These are phyloP conservation scores for Erethizon dorsatum DNA, from an alignment of 2,797 vertebrate species.

Conservation along the genomic window DNA sequence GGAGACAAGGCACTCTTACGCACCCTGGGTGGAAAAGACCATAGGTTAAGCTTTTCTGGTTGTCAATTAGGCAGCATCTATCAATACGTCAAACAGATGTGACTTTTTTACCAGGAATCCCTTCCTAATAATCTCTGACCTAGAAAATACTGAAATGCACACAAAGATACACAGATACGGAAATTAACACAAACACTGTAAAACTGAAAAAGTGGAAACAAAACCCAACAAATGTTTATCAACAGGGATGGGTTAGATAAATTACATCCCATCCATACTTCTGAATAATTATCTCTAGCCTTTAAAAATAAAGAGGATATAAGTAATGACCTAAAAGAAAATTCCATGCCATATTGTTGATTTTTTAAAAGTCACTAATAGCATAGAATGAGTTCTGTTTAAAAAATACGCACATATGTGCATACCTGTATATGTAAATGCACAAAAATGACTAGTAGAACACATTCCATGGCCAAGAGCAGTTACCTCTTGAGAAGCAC, in stretches of 20 bases:
- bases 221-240: background rate
- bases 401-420: background rate
- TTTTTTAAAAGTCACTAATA: background rate
- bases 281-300: background rate
- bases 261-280: background rate
- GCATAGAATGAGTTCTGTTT: background rate
- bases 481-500: background rate
- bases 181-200: background rate
- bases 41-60: background rate
- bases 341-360: background rate
- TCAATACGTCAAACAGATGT: background rate
- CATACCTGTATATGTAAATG: background rate
- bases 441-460: background rate
- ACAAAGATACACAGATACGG: background rate
- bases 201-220: background rate
- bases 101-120: background rate
- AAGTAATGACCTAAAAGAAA: background rate
- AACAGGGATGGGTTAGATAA: background rate
- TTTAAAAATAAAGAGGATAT: background rate
- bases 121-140: background rate
- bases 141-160: slow-evolving; percentile 6
- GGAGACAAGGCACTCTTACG: background rate
- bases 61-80: background rate
- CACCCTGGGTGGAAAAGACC: too few species aligned
- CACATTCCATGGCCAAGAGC: background rate